Evolutionary conservation across 2,113 vertebrate species (phyloP), one percentile per base, ranked within the genome.

Genomic region (Neofelis nebulosa): DNA sequence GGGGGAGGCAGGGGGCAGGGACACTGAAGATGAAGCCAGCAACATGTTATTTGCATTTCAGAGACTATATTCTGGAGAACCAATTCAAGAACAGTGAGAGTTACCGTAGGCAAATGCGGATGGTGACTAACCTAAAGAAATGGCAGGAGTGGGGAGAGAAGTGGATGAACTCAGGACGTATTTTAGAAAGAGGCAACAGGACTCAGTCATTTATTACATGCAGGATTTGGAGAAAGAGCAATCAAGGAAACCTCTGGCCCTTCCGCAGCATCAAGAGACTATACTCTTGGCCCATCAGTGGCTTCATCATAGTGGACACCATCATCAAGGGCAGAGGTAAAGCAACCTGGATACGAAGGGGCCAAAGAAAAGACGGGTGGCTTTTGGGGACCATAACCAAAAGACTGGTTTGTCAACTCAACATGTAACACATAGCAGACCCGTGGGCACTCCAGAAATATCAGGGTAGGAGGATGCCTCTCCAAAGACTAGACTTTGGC

Each of bases 1-100:
- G 45, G 45, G 7, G 12, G 0, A 0, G 29, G 29, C 33, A 29
- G 33, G 52, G 45, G 7, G 15, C 0, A 1, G n/a, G 29, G 38
- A 29, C 48, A 61, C 55, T 2, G 36, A 61, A 89, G 84, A 79
- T 14, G 19, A 74, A 66, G 9, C 2, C 27, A 76, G 50, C 7
- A 45, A 33, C 29, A 13, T 7, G 4, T 18, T 48, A 36, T 73
- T 29, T 55, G 50, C 38, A 55, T 50, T 68, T 48, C 57, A 63
- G 27, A 23, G 33, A 31, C 45, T 80, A 10, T 18, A 15, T 66
- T 55, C 55, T 9, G 33, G 41, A 92, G 33, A 89, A 45, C 23
- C 25, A 41, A 61, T 23, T 27, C 29, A 7, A 66, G n/a, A 71
- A 29, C 29, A 4, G 23, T 48, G 50, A 87, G 55, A 7, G 33